Evolutionary conservation across 2,797 vertebrate genomes (phyloP).

Genomic region (Rallus crepitans): DNA sequence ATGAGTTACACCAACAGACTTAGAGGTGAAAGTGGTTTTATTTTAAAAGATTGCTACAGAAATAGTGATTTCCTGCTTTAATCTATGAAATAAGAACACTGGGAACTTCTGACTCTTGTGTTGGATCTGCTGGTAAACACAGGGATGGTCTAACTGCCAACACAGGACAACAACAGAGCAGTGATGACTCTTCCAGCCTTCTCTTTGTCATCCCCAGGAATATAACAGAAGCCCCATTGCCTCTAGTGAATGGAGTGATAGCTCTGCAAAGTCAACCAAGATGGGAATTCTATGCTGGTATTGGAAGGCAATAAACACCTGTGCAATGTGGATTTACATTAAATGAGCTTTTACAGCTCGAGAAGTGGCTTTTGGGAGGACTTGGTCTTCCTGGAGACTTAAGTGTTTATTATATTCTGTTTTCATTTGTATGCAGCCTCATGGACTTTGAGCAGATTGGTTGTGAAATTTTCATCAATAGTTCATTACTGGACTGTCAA

Average conservation of each 20-base stretch:
- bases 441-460: neutral
- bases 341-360: neutral
- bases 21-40: neutral
- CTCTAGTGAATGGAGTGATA: neutral
- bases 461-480: conserved; percentile 24
- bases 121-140: neutral
- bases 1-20: neutral
- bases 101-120: neutral
- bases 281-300: neutral
- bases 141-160: neutral
- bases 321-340: accelerated
- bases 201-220: neutral
- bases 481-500: neutral
- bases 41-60: neutral
- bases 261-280: neutral
- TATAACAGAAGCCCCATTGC: neutral
- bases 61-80: neutral
- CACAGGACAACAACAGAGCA: neutral
- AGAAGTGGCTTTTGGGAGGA: neutral
- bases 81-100: neutral
- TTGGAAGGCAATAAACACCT: neutral
- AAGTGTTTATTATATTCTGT: neutral
- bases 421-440: conserved; percentile 1
- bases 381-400: neutral
- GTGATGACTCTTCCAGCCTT: neutral